These are phyloP conservation scores for Carassius carassius DNA, from an alignment of 2,113 vertebrate species.

Conservation along the genomic window DNA sequence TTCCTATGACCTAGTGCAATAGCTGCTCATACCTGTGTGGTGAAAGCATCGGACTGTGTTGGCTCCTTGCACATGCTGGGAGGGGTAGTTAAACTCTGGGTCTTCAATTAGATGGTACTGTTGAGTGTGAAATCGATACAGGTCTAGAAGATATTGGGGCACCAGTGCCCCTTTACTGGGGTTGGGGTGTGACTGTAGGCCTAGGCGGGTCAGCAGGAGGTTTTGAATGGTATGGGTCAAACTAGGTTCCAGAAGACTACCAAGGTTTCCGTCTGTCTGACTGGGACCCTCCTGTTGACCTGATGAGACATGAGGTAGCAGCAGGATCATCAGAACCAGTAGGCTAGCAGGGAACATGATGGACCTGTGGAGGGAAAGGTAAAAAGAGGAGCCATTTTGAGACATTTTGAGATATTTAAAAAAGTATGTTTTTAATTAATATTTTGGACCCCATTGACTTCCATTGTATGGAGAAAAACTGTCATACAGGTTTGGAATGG, in stretches of 20 bases:
- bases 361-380: slow-evolving; percentile 66
- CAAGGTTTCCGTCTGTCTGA: slow-evolving; percentile 63
- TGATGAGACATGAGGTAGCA: slow-evolving; percentile 78
- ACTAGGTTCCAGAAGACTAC: slow-evolving; percentile 59
- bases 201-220: slow-evolving; percentile 63
- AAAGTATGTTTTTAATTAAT: not conserved
- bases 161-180: slow-evolving; percentile 70
- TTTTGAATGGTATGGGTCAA: slow-evolving; percentile 72
- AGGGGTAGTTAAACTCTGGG: slow-evolving; percentile 74
- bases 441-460: not conserved
- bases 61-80: slow-evolving; percentile 74
- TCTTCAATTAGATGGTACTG: slow-evolving; percentile 77
- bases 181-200: slow-evolving; percentile 72
- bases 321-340: slow-evolving; percentile 80
- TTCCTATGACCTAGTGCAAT: not conserved
- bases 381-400: slow-evolving; percentile 1
- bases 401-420: not conserved
- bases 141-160: slow-evolving; percentile 78
- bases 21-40: slow-evolving; percentile 71
- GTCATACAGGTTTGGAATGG: not conserved
- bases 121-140: slow-evolving; percentile 79
- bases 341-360: slow-evolving; percentile 85
- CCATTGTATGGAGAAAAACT: not conserved
- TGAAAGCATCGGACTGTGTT: slow-evolving; percentile 81
- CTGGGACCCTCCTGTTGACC: slow-evolving; percentile 71